A percentile compares a stretch with the other conserved stretches of the same genome.
phyloP scores from a whole-genome alignment of 2,888 invertebrate species.

The Hirtodrosophila cameraria region DNA sequence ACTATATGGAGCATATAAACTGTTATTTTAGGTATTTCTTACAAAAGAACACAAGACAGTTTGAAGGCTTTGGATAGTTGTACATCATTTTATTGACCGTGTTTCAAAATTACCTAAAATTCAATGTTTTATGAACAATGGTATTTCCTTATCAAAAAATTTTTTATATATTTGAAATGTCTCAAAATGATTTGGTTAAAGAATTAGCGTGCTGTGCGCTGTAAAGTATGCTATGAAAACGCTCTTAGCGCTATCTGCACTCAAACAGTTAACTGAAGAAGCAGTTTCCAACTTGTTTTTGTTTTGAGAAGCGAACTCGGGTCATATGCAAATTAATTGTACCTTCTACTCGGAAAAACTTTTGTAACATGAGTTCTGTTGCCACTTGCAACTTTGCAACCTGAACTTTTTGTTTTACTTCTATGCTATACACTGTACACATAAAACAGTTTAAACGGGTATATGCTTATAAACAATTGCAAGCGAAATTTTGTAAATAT shows the following conservation, averaged over 20 bases:
- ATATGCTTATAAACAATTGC: no score
- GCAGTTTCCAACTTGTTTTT: background rate
- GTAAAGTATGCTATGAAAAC: constrained; percentile 22
- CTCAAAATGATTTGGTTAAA: background rate
- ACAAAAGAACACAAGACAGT: no score
- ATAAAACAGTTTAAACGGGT: no score
- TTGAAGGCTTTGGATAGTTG: no score
- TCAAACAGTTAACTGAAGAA: background rate
- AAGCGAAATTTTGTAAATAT: no score
- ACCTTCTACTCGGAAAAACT: constrained; percentile 21
- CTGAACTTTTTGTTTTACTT: constrained; percentile 11
- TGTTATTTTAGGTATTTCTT: no score
- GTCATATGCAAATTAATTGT: constrained; percentile 57
- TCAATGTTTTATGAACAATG: no score
- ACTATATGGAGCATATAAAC: no score
- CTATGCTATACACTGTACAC: background rate
- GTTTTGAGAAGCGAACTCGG: constrained; percentile 5
- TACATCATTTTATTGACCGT: no score
- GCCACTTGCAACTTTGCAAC: constrained; percentile 16
- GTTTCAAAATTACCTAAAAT: no score
- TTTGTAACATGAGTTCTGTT: constrained; percentile 16
- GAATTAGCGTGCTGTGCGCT: background rate
- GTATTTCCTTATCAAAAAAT: no score
- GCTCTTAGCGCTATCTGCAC: background rate
- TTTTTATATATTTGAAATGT: background rate